Evolutionary conservation across 2,888 invertebrate genomes (phyloP), one percentile per base, ranked within the genome.

Genomic region (Mythimna vitellina): DNA sequence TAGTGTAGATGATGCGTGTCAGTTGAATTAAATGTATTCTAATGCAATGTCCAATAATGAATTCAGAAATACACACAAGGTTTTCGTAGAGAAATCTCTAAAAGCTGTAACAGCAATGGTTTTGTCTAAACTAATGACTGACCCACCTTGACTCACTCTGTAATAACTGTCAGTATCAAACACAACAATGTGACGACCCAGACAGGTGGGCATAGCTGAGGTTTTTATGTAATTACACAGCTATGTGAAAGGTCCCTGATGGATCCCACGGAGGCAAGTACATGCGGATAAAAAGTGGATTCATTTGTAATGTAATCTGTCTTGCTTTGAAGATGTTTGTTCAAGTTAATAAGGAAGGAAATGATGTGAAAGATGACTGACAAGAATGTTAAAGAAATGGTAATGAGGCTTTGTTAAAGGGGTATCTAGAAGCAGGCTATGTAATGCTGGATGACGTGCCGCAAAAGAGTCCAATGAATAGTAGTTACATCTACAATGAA

Each of bases 161-260:
- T 38, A 60, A 35, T 46, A 62, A n/a, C 35, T 25, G 63, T 53
- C 72, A 57, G 78, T 51, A 65, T 49, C 32, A 74, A 66, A 66
- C 65, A 65, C 38, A 60, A 51, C 61, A 6, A 20, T 25, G 70
- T 76, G 62, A 22, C 46, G 62, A 12, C 53, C 38, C 46, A 57
- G 80, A 74, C 65, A 73, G 57, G 51, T 74, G 74, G 62, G 29
- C 35, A 46, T 38, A 22, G 66, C 53, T 25, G n/a, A 53, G 5
- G 65, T 66, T 74, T 79, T 66, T 54, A 58, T 58, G 76, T 70
- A 65, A 78, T 78, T 78, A 78, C 65, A 25, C 20, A 70, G 65
- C 65, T 76, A 81, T 80, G 81, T 78, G 78, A 78, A 76, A 78
- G 78, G 70, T 32, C 35, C 57, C 25, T 6, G 51, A 35, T 20